Base-by-base conservation (phyloP, 2,113 vertebrate genomes). In the Mobula hypostoma region DNA sequence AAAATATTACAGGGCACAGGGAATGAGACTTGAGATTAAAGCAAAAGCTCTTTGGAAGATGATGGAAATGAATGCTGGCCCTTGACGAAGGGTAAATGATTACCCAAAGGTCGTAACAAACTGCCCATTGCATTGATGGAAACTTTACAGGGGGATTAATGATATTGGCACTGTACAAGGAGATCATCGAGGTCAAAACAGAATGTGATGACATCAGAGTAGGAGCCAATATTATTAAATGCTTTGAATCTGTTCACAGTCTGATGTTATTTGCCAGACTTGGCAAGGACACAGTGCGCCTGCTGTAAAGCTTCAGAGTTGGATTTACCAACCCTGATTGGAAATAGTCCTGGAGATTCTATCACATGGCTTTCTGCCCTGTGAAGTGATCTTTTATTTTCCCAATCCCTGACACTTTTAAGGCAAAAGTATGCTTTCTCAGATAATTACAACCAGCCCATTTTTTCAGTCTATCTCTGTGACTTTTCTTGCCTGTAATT, bases 171-270 rank as follows among this genome's bases (percentile, higher is more conserved):
- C 14, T 29, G 21, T 63, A 12, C 58, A n/a, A 63, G 11, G 83
- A 61, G 12, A 7, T 27, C 56, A 61, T 29, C 58, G 58, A 87
- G 56, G 83, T 88, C 83, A 88, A 63, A 63, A 27, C 21, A 21
- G 40, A 90, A 90, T 90, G 29, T 5, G n/a, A 88, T 66, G 85
- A 88, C 29, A 66, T 66, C 61, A 88, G 12, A 88, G 1, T 66
- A 32, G n/a, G 85, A 90, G 61, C 29, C 85, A 90, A 90, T 68
- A 90, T 90, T 66, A 27, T 66, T 19, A 32, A 90, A n/a, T 90
- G 29, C 15, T 90, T 66, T 90, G 85, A 90, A 66, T 27, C 85
- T 66, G 29, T 66, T 90, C 29, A 0, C 14, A 66, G 29, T 19
- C 61, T 90, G 29, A 90, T 90, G 61, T 66, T n/a, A n/a, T 5